A percentile compares a stretch with the other conserved stretches of the same genome.
Evolutionary conservation across 1,140 invertebrate genomes (phyloP).

Genomic region (Drosophila chauvacae): DNA sequence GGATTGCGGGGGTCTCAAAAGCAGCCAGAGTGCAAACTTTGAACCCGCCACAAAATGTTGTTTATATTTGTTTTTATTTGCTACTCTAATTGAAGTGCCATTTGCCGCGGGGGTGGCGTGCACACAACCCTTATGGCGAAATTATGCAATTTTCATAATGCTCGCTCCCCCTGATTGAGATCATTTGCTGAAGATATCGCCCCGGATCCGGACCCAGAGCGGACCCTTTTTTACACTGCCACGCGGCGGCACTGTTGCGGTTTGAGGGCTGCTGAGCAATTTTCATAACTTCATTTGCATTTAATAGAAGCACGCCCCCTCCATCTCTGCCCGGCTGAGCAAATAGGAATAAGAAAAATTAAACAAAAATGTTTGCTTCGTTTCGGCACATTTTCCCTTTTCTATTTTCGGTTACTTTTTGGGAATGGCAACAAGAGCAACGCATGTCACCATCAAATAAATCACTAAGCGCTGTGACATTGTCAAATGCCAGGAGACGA

Average conservation of each 20-base stretch:
- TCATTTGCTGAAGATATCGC: conserved; percentile 64
- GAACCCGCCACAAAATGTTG: conserved; percentile 39
- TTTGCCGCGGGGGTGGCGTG: conserved; percentile 13
- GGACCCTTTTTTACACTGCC: conserved; percentile 49
- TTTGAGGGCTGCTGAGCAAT: conserved; percentile 59
- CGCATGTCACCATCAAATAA: conserved; percentile 80
- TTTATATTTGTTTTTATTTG: conserved; percentile 77
- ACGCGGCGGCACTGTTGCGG: conserved; percentile 64
- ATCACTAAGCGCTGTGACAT: conserved; percentile 81
- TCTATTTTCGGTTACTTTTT: conserved; percentile 17
- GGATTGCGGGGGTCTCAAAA: conserved; percentile 18
- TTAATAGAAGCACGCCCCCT: conserved; percentile 21
- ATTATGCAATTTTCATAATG: conserved; percentile 83
- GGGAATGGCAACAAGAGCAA: conserved; percentile 46
- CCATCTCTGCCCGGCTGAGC: neutral
- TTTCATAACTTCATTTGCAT: conserved; percentile 81
- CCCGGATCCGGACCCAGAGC: neutral
- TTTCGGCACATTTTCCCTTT: conserved; percentile 27
- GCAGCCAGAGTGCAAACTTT: conserved; percentile 27
- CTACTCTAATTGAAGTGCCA: conserved; percentile 76
- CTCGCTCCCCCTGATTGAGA: conserved; percentile 66
- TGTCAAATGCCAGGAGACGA: conserved; percentile 72
- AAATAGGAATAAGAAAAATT: conserved; percentile 57
- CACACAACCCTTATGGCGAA: conserved; percentile 57
- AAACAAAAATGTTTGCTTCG: conserved; percentile 39